These are phyloP conservation scores for Moxostoma hubbsi DNA, from an alignment of 2,797 vertebrate genomes.

Conservation along the genomic window DNA sequence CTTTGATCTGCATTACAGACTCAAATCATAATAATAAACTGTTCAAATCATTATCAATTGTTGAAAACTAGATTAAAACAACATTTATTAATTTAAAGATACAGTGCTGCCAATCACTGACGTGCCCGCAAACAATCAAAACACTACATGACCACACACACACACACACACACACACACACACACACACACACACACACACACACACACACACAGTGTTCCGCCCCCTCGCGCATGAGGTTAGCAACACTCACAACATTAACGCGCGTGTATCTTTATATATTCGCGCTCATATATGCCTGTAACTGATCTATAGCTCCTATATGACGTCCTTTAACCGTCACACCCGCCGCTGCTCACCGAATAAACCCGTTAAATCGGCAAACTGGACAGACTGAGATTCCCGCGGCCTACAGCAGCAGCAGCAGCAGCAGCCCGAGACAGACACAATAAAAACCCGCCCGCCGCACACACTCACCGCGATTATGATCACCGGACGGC, in stretches of 20 bases:
- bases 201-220: conserved; percentile 58
- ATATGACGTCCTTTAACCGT: background rate
- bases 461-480: conserved; percentile 4
- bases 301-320: background rate
- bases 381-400: background rate
- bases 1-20: too few species aligned
- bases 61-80: background rate
- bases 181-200: background rate
- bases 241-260: conserved; percentile 50
- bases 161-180: background rate
- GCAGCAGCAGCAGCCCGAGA: conserved; percentile 8
- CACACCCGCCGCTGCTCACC: background rate
- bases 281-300: background rate
- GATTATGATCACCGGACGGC: conserved; percentile 55
- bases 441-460: background rate
- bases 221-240: conserved; percentile 75
- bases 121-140: background rate
- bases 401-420: conserved; percentile 35
- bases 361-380: background rate
- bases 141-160: too few species aligned
- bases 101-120: too few species aligned
- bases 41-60: too few species aligned
- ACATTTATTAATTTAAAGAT: background rate
- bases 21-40: too few species aligned
- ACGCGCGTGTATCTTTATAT: background rate